Base-by-base conservation (phyloP, 2,113 vertebrate species). In the Myiopsitta monachus region DNA sequence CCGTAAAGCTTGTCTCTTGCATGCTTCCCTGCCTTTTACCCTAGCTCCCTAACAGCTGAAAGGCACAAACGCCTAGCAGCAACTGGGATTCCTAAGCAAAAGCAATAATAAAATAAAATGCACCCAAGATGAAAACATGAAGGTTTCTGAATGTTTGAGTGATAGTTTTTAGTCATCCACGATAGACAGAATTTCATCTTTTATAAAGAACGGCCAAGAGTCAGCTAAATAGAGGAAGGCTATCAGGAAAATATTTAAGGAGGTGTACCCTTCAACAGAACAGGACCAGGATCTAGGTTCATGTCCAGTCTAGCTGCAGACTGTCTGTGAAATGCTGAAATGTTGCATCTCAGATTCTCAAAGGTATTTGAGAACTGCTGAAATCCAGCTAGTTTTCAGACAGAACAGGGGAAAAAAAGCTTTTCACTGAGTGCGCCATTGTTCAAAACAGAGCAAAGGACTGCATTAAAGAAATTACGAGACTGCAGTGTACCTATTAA, bases 61-160 rank as follows among this genome's bases (percentile, higher is more conserved):
- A 89, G 23, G 87, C 88, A 96, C 91, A 97, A 98, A 96, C 97
- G 90, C 91, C 96, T 95, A 95, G 51, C 41, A 97, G 94, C 62
- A 91, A 94, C 93, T 96, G 93, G 92, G 87, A 96, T 96, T 97
- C 93, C 94, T 94, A 73, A 96, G 90, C 76, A 97, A 96, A 97
- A 95, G 49, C 87, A 92, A 81, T 46, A 85, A 52, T 85, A 86
- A 95, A 96, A 87, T 80, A 94, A 70, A 72, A 54, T 83, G 69
- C 87, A 78, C 95, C 55, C 72, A 91, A 94, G 79, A 89, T 57
- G 91, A 87, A 95, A 73, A 54, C 26, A 26, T 78, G 67, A 67
- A 64, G 92, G 78, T 97, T 96, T 96, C 84, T 95, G 90, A 96
- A 95, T 95, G 80, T 73, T 83, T 87, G 86, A 88, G 78, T 92